phyloP scores from a whole-genome alignment of 2,113 vertebrate species.

The Patagioenas fasciata region DNA sequence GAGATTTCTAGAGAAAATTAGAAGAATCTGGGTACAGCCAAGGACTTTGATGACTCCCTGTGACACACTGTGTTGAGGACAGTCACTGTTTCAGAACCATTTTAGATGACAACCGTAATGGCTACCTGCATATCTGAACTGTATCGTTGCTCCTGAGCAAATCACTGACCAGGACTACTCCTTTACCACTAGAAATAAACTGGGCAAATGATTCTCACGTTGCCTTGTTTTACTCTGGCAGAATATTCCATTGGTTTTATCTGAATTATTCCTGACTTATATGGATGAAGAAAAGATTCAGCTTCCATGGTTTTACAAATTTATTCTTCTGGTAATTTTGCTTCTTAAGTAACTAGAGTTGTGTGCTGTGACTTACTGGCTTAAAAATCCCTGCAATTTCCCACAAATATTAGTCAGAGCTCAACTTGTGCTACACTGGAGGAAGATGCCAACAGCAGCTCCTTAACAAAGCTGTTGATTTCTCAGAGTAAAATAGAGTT shows the following conservation, averaged over 20 bases:
- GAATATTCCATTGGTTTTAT: not conserved
- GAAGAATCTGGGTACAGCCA: rapidly evolving
- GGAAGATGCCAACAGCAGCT: not conserved
- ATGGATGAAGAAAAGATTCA: not conserved
- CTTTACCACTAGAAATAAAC: not conserved
- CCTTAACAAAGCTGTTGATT: not conserved
- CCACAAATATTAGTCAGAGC: not conserved
- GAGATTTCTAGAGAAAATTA: not conserved
- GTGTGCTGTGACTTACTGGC: not conserved
- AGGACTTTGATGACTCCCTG: not conserved
- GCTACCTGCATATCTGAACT: not conserved
- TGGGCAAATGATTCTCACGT: not conserved
- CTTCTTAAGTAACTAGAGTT: not conserved
- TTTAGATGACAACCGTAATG: not conserved
- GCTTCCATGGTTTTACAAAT: not conserved
- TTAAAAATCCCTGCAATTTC: not conserved
- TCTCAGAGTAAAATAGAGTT: not conserved
- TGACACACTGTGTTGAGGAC: not conserved
- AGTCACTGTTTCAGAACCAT: not conserved
- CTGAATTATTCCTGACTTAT: not conserved
- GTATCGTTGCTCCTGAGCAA: not conserved
- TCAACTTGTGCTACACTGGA: not conserved
- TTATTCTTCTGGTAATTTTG: not conserved
- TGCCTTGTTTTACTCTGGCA: not conserved
- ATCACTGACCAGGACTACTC: not conserved